A percentile compares a stretch with the other conserved stretches of the same genome.
Conservation (phyloP, 2,113 vertebrate genomes). For the Aphyosemion australe region DNA sequence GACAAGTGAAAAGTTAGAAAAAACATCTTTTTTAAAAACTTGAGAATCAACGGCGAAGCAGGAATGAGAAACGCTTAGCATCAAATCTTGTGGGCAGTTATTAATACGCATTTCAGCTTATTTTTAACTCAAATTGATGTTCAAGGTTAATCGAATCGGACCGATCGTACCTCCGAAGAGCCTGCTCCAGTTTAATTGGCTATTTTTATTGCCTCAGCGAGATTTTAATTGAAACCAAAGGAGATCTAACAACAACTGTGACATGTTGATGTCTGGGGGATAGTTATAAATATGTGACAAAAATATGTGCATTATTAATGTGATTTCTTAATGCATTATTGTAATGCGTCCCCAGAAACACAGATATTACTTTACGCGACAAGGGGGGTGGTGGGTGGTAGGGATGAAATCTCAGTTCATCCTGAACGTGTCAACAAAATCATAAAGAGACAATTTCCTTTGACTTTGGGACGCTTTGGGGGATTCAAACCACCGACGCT, state of each 20-base stretch:
- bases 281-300: slow-evolving; percentile 84
- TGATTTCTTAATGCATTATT: slow-evolving; percentile 78
- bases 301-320: slow-evolving; percentile 84
- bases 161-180: slow-evolving; percentile 81
- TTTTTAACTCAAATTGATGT: slow-evolving; percentile 82
- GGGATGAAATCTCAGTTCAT: slow-evolving; percentile 36
- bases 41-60: slow-evolving; percentile 31
- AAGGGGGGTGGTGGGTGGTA: background rate
- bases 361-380: slow-evolving; percentile 59
- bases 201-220: slow-evolving; percentile 85
- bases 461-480: slow-evolving; percentile 53
- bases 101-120: slow-evolving; percentile 77
- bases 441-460: slow-evolving; percentile 39
- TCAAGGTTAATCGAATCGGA: slow-evolving; percentile 87
- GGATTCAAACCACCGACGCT: slow-evolving; percentile 43
- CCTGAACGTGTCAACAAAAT: slow-evolving; percentile 68
- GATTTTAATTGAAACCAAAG: slow-evolving; percentile 86
- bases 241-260: slow-evolving; percentile 86
- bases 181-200: slow-evolving; percentile 85
- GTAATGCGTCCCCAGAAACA: slow-evolving; percentile 69
- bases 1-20: too few species aligned
- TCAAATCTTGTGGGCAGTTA: slow-evolving; percentile 61
- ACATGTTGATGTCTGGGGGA: slow-evolving; percentile 83
- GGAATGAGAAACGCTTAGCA: slow-evolving; percentile 32
- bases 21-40: background rate